phyloP scores from a whole-genome alignment of 2,797 vertebrate genomes.

The Benthosema pterotum region DNA sequence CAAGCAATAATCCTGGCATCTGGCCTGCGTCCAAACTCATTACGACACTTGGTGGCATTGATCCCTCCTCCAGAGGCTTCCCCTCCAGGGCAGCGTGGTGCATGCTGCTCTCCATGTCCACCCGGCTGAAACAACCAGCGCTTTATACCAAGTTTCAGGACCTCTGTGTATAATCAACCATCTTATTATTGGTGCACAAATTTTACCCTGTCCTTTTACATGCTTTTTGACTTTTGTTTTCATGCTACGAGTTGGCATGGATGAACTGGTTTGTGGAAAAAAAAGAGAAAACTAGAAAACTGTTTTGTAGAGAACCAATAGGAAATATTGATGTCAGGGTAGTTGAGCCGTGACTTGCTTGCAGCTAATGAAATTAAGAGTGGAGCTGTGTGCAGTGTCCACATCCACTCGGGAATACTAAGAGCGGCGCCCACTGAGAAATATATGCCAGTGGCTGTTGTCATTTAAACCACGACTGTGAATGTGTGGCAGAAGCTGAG shows the following conservation, averaged over 20 bases:
- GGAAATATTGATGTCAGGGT: constrained; percentile 42
- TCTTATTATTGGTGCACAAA: too few relatives aligned
- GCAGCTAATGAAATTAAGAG: constrained; percentile 71
- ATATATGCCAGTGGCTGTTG: constrained; percentile 49
- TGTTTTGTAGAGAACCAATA: too few relatives aligned
- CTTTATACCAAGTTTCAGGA: constrained; percentile 25
- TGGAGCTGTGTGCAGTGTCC: constrained; percentile 45
- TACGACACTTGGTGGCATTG: constrained; percentile 76
- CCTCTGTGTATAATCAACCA: too few relatives aligned
- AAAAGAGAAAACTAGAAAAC: too few relatives aligned
- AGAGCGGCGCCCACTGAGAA: constrained; percentile 58
- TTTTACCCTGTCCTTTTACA: too few relatives aligned
- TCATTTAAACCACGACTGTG: constrained; percentile 45
- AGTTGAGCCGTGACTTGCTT: constrained; percentile 56
- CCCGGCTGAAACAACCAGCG: constrained; percentile 19
- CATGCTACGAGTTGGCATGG: not conserved
- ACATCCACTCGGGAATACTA: constrained; percentile 61
- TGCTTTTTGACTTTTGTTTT: too few relatives aligned
- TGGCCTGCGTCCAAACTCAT: constrained; percentile 77
- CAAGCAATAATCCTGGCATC: constrained; percentile 76
- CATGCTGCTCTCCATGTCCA: constrained; percentile 37
- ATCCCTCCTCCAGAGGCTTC: constrained; percentile 73
- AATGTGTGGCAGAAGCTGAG: constrained; percentile 37
- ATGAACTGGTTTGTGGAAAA: not conserved
- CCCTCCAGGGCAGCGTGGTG: constrained; percentile 56